Conservation (phyloP, 2,113 vertebrate genomes). For the Brachyhypopomus occidentalis region DNA sequence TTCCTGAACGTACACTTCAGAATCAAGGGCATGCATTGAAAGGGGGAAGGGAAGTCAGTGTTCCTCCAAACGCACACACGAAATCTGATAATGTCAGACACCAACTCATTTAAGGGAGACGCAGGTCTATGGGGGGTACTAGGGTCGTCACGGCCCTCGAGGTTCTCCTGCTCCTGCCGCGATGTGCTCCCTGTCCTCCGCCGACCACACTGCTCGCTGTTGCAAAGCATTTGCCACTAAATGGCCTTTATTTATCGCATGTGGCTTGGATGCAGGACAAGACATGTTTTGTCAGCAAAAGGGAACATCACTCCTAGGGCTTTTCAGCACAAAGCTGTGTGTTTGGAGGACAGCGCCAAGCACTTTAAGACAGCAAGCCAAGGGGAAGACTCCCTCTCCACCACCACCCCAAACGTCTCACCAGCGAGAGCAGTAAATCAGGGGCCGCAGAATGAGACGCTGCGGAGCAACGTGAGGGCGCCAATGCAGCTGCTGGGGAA, state of each 20-base stretch:
- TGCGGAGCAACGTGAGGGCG: neutral
- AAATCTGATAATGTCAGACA: slow-evolving; percentile 1
- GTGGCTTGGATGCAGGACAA: neutral
- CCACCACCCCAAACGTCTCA: neutral
- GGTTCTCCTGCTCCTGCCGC: neutral
- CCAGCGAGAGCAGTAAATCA: slow-evolving; percentile 20
- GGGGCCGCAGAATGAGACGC: slow-evolving; percentile 1
- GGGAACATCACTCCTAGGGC: neutral
- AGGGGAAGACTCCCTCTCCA: neutral
- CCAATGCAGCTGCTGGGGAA: slow-evolving; percentile 5
- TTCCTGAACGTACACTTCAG: slow-evolving; percentile 5
- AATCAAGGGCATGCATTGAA: neutral
- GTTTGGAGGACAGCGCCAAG: neutral
- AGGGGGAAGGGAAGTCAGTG: slow-evolving; percentile 24
- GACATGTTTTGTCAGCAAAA: neutral
- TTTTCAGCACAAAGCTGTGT: neutral
- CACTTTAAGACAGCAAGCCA: slow-evolving; percentile 16
- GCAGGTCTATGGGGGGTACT: neutral
- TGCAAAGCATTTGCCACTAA: slow-evolving; percentile 5
- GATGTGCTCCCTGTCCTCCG: neutral
- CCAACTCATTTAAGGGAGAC: neutral
- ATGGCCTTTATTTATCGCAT: neutral
- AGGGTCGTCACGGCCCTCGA: neutral
- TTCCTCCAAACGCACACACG: slow-evolving; percentile 9
- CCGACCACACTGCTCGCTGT: neutral